Conservation (phyloP, 2,888 invertebrate species). For the Hypercompe scribonia region DNA sequence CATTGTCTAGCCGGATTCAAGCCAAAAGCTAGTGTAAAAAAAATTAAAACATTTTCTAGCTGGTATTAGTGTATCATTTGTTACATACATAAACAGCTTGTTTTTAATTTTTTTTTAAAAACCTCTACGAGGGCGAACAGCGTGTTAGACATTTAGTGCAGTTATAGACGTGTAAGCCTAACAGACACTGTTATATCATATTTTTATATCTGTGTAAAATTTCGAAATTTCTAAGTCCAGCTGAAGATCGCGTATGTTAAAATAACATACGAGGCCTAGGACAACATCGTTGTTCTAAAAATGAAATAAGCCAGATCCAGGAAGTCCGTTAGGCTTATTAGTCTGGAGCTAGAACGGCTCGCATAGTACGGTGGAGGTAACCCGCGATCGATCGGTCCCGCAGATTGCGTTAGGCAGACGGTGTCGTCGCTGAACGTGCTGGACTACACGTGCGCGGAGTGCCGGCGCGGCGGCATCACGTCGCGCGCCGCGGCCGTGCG, state of each 20-base stretch:
- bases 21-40: neutral
- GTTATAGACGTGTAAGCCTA: neutral
- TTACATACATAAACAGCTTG: neutral
- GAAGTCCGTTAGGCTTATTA: neutral
- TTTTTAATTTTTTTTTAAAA: neutral
- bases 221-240: neutral
- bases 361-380: neutral
- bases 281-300: neutral
- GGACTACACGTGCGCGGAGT: constrained; percentile 84
- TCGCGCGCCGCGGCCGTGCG: constrained; percentile 83
- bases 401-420: constrained; percentile 84
- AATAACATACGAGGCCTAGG: too few relatives aligned
- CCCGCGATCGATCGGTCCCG: constrained; percentile 16
- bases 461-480: constrained; percentile 83
- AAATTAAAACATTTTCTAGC: too few relatives aligned
- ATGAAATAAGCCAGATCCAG: neutral
- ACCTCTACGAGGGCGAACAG: constrained; percentile 2
- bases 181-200: neutral
- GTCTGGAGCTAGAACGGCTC: neutral
- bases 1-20: neutral
- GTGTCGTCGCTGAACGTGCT: constrained; percentile 74
- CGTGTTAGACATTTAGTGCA: neutral
- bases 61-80: too few relatives aligned
- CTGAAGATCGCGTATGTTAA: too few relatives aligned
- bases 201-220: neutral